Percentiles rank a stretch among this genome's conserved stretches.
phyloP scores from a whole-genome alignment of 2,797 vertebrate genomes.

The Gymnodraco acuticeps region DNA sequence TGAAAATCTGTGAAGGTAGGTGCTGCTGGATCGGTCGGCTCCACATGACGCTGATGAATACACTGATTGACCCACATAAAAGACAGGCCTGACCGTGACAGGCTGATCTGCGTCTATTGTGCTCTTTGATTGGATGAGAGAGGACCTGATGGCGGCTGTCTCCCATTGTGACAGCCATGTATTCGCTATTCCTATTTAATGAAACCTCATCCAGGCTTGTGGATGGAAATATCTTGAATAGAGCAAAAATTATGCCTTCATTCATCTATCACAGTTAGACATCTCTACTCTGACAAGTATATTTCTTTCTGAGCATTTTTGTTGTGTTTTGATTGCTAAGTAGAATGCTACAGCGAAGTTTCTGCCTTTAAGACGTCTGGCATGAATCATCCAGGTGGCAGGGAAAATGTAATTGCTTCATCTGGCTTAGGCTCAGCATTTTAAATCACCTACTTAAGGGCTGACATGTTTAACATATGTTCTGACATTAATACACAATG shows the following conservation, averaged over 20 bases:
- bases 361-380: conserved; percentile 65
- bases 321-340: conserved; percentile 50
- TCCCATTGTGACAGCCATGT: conserved; percentile 55
- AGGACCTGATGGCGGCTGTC: conserved; percentile 67
- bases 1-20: conserved; percentile 77
- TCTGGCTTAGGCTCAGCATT: conserved; percentile 65
- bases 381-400: conserved; percentile 73
- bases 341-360: conserved; percentile 36
- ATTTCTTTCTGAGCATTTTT: conserved; percentile 47
- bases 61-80: conserved; percentile 78
- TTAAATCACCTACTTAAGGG: conserved; percentile 68
- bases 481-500: conserved; percentile 62
- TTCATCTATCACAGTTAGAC: conserved; percentile 32
- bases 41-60: conserved; percentile 81
- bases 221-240: conserved; percentile 63
- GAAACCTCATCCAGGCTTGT: conserved; percentile 30
- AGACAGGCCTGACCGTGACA: conserved; percentile 59
- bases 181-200: conserved; percentile 53
- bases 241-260: conserved; percentile 48
- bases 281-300: conserved; percentile 39
- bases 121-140: conserved; percentile 76
- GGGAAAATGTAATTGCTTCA: conserved; percentile 68
- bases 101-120: conserved; percentile 69
- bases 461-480: conserved; percentile 69
- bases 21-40: conserved; percentile 62